A percentile compares a stretch with the other conserved stretches of the same genome.
Evolutionary conservation across 2,888 invertebrate genomes (phyloP).

Genomic region (Paralinhomoeus sp.): DNA sequence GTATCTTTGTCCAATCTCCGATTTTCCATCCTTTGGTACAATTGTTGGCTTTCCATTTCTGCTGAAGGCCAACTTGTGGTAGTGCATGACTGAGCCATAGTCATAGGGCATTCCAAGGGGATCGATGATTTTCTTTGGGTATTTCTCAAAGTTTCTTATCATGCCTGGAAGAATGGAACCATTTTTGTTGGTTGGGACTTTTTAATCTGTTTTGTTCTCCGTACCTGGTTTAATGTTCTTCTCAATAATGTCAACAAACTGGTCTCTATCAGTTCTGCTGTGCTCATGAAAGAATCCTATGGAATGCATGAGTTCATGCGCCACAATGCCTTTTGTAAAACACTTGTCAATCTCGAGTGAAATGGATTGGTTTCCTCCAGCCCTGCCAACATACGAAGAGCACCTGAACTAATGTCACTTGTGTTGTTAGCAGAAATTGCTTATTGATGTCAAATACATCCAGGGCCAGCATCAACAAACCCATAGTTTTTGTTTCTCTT

Average conservation of each 20-base stretch:
- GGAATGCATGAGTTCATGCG: slow-evolving; percentile 55
- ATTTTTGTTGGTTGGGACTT: too few relatives aligned
- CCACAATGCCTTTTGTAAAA: slow-evolving; percentile 37
- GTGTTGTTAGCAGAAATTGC: too few relatives aligned
- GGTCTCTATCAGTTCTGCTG: slow-evolving; percentile 50
- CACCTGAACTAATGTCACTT: slow-evolving; percentile 35
- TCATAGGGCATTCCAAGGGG: slow-evolving; percentile 43
- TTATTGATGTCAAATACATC: too few relatives aligned
- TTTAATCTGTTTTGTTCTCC: too few relatives aligned
- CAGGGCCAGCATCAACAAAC: slow-evolving; percentile 7
- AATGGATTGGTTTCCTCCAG: slow-evolving; percentile 49
- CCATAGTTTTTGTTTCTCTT: slow-evolving; percentile 31
- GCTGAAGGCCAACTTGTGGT: slow-evolving; percentile 35
- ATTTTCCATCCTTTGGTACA: slow-evolving; percentile 24
- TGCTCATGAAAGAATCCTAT: slow-evolving; percentile 64
- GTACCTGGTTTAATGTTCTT: slow-evolving; percentile 43
- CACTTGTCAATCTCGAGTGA: slow-evolving; percentile 36
- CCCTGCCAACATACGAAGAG: slow-evolving; percentile 50
- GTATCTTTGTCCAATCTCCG: slow-evolving; percentile 7
- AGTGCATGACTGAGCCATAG: slow-evolving; percentile 56
- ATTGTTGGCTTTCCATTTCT: slow-evolving; percentile 32
- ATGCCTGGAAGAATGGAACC: slow-evolving; percentile 22
- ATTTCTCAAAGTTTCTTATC: slow-evolving; percentile 33
- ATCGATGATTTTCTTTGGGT: slow-evolving; percentile 27
- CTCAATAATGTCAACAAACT: slow-evolving; percentile 48